Evolutionary conservation across 2,888 invertebrate genomes (phyloP).

Genomic region (Empis livida): DNA sequence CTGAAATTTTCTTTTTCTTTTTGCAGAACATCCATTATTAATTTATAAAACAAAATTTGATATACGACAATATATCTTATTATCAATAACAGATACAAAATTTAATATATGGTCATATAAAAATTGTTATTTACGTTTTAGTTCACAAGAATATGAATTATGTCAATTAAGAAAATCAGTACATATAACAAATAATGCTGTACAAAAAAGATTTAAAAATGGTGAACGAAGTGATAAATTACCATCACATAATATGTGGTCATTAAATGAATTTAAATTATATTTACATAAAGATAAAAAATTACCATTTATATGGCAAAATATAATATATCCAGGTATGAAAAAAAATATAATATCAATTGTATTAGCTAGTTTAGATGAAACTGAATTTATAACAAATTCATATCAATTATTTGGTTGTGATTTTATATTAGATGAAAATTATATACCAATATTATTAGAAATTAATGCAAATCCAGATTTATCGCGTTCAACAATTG

Average conservation of each 20-base stretch:
- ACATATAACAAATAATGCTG: conserved; percentile 77
- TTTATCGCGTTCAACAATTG: conserved; percentile 64
- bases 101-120: conserved; percentile 78
- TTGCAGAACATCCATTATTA: conserved; percentile 61
- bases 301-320: conserved; percentile 43
- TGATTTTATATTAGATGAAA: conserved; percentile 80
- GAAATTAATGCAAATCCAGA: conserved; percentile 89
- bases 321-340: conserved; percentile 69
- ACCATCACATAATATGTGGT: conserved; percentile 78
- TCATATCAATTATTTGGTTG: conserved; percentile 86
- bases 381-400: conserved; percentile 52
- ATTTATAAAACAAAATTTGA: conserved; percentile 83
- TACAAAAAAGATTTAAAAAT: conserved; percentile 54
- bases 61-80: conserved; percentile 76
- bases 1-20: background rate
- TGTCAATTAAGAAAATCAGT: conserved; percentile 71
- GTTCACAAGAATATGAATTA: conserved; percentile 67
- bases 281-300: conserved; percentile 38
- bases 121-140: conserved; percentile 75
- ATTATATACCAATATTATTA: conserved; percentile 76
- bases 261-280: conserved; percentile 53
- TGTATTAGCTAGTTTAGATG: conserved; percentile 63
- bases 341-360: conserved; percentile 68
- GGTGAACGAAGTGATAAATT: conserved; percentile 34
- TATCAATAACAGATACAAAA: conserved; percentile 55